These are phyloP conservation scores for Mastomys natalensis DNA, from an alignment of 2,113 vertebrate genomes.

Conservation along the genomic window DNA sequence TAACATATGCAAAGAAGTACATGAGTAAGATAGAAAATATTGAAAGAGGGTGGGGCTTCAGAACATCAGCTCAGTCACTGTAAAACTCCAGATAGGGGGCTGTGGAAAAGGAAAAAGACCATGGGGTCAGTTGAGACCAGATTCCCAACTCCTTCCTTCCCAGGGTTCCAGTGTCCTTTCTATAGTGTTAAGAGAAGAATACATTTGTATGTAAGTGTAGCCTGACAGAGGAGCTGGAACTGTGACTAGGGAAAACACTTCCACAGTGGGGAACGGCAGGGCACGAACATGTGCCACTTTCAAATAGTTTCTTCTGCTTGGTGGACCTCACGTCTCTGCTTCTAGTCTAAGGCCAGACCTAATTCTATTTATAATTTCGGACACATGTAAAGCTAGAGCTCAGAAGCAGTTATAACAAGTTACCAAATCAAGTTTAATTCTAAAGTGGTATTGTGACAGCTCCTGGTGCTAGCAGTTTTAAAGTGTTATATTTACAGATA, in stretches of 20 bases:
- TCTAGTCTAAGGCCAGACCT: neutral
- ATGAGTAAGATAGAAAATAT: neutral
- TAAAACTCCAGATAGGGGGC: neutral
- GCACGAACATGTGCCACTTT: neutral
- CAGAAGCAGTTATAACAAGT: neutral
- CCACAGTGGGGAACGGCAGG: neutral
- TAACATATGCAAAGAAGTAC: neutral
- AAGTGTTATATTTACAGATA: neutral
- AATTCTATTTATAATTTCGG: slow-evolving; percentile 12
- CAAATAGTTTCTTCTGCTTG: neutral
- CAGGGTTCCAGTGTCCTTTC: neutral
- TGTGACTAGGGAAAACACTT: neutral
- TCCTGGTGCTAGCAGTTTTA: neutral
- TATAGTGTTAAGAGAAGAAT: neutral
- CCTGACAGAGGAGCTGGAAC: neutral
- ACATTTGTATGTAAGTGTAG: neutral
- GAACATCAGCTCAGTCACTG: neutral
- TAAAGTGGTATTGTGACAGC: slow-evolving; percentile 46
- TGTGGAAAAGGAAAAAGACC: neutral
- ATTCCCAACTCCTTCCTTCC: neutral
- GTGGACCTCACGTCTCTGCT: neutral
- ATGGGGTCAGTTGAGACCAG: neutral
- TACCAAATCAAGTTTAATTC: slow-evolving; percentile 42
- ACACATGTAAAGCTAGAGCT: neutral
- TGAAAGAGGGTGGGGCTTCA: neutral